Base-by-base conservation (phyloP, 2,113 vertebrate species). In the Platycercus adscitus region DNA sequence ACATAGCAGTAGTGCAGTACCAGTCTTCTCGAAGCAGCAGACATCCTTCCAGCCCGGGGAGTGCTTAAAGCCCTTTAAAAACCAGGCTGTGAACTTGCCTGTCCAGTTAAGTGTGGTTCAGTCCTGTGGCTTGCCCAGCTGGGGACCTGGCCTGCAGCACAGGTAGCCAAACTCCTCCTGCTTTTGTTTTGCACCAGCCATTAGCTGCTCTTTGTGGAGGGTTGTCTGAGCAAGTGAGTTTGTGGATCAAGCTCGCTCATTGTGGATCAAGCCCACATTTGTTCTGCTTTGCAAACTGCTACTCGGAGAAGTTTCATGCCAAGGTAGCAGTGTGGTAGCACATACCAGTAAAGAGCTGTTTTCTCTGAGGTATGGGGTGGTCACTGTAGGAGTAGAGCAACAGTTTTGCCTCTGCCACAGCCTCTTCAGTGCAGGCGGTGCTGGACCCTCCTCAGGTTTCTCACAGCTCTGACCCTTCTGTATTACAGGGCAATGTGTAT, bases 401-500 rank as follows among this genome's bases (percentile, higher is more conserved):
- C 13, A 7, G 33, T 10, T 35, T 35, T 47, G 61, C 11, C 33
- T 65, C 35, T 1, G 1, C 28, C 17, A 4, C 26, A 29, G 13
- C 81, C 33, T 24, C 56, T 58, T 58, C 33, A 58, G 56, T 9
- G 2, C 33, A 58, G 56, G 33, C 3, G 6, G 9, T 35, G 56
- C 33, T 58, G 33, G 33, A 35, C 56, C 33, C 33, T 58, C 56
- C 56, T 28, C 7, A 1, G 4, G 9, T 17, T 43, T 12, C 20
- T 69, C 17, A 75, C 0, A 7, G 53, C 43, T 66, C 41, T 56
- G 2, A 11, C 13, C 0, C 33, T 90, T 80, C 11, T 96, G 17
- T 86, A 4, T 96, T 96, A 17, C 91, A 99, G 99, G 99, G 99
- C 95, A 99, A 99, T 3, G 99, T 99, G 28, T 99, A 99, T 20